Conservation (phyloP, 2,888 invertebrate genomes). For the Perizoma affinitatum region DNA sequence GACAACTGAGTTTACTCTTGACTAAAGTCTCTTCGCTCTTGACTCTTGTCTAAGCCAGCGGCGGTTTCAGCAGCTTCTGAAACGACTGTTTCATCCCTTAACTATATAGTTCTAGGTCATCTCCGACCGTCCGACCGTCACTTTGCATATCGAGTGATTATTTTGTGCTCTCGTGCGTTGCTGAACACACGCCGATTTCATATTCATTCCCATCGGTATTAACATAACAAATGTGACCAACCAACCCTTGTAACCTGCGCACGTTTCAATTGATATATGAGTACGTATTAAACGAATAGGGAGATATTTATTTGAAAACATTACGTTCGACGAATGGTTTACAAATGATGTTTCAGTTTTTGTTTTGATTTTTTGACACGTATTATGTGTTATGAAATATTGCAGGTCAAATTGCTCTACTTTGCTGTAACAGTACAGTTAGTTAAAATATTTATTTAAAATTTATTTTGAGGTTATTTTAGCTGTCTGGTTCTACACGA, state of each 20-base stretch:
- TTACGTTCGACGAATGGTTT: neutral
- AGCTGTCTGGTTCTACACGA: too few relatives aligned
- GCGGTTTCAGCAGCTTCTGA: too few relatives aligned
- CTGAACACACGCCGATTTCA: slow-evolving; percentile 53
- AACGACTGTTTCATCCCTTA: slow-evolving; percentile 7
- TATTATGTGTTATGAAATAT: too few relatives aligned
- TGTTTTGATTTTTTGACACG: too few relatives aligned
- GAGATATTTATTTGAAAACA: slow-evolving; percentile 24
- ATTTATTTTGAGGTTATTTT: too few relatives aligned
- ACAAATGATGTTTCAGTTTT: neutral
- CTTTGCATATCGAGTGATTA: slow-evolving; percentile 71
- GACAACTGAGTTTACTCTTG: too few relatives aligned
- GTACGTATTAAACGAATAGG: slow-evolving; percentile 24
- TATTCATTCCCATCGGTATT: slow-evolving; percentile 61
- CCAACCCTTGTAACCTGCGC: slow-evolving; percentile 32
- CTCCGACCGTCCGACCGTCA: slow-evolving; percentile 43
- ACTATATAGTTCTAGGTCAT: slow-evolving; percentile 1
- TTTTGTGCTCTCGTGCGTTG: slow-evolving; percentile 60
- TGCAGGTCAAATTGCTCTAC: too few relatives aligned
- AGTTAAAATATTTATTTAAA: too few relatives aligned
- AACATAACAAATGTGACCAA: slow-evolving; percentile 49
- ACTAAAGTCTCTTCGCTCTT: too few relatives aligned
- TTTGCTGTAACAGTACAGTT: too few relatives aligned
- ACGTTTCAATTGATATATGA: slow-evolving; percentile 35
- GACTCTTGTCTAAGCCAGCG: too few relatives aligned